Base-by-base conservation (phyloP, 1,140 invertebrate genomes). In the Hylyphantes graminicola region DNA sequence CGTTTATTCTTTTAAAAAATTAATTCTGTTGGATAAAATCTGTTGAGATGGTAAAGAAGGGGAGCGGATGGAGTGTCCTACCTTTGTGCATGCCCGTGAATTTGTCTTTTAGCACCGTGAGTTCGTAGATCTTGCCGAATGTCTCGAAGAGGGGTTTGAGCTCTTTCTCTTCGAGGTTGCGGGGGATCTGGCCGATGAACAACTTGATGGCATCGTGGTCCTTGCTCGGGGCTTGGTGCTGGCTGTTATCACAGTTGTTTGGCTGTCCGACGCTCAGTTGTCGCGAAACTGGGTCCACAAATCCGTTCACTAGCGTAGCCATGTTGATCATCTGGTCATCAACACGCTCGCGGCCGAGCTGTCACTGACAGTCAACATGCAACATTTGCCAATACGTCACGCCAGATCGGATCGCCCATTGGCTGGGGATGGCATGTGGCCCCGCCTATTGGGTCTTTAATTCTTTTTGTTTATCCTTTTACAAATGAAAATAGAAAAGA, bases 11-110 rank as follows among this genome's bases (percentile, higher is more conserved):
- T 35, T 35, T 2, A 35, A 5, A 35, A n/a, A n/a, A n/a, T n/a
- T n/a, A n/a, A 35, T 35, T 35, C 35, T 35, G 5, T 35, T 35
- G 1, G 35, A 35, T 35, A 35, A 35, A 35, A 35, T 35, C 35
- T 1, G 35, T 35, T 35, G 35, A 35, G 35, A 35, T 35, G 5
- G 35, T 35, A 35, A 35, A 35, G 5, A 35, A 35, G 35, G 8
- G 3, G 9, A 19, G 7, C 13, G 12, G 50, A n/a, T 13, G 7
- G 13, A 17, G 8, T 13, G 19, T 35, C 57, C 57, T 90, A 96
- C 95, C 95, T 93, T 97, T 97, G 90, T 97, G 96, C 92, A 96
- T 95, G 48, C 96, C 96, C 54, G 96, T 97, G 91, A 96, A 95
- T 89, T 96, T 96, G 90, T 96, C 95, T 92, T 96, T 97, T 61